Conservation (phyloP, 2,113 vertebrate genomes). For the Myrmecophaga tridactyla region DNA sequence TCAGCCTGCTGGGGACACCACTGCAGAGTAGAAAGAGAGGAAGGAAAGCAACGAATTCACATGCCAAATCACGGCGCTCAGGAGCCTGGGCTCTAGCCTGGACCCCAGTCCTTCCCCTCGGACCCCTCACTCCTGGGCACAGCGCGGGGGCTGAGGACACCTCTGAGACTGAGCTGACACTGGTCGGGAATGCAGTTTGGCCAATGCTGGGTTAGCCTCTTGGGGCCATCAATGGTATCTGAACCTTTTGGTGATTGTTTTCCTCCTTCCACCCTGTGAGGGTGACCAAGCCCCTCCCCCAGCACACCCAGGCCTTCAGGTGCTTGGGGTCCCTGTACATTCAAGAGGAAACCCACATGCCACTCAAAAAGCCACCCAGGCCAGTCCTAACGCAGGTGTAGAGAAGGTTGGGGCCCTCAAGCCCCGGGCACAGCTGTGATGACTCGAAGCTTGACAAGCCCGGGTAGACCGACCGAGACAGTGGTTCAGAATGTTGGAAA, state of each 20-base stretch:
- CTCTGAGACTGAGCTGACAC: background rate
- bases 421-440: background rate
- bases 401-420: background rate
- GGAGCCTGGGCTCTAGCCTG: background rate
- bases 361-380: background rate
- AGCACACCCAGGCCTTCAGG: background rate
- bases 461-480: background rate
- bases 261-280: background rate
- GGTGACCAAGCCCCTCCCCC: too few relatives aligned
- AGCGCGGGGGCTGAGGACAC: background rate
- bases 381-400: background rate
- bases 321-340: background rate
- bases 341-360: background rate
- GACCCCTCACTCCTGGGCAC: background rate
- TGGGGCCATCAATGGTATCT: too few relatives aligned
- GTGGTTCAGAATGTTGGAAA: background rate
- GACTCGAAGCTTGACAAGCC: background rate
- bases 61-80: background rate
- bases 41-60: background rate
- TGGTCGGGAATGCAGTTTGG: background rate
- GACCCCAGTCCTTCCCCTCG: too few relatives aligned
- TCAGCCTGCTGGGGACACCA: background rate
- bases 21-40: background rate
- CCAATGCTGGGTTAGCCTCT: background rate
- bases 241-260: background rate